A percentile compares a stretch with the other conserved stretches of the same genome.
Evolutionary conservation across 2,113 vertebrate genomes (phyloP).

Genomic region (Pelecanoides urinatrix): DNA sequence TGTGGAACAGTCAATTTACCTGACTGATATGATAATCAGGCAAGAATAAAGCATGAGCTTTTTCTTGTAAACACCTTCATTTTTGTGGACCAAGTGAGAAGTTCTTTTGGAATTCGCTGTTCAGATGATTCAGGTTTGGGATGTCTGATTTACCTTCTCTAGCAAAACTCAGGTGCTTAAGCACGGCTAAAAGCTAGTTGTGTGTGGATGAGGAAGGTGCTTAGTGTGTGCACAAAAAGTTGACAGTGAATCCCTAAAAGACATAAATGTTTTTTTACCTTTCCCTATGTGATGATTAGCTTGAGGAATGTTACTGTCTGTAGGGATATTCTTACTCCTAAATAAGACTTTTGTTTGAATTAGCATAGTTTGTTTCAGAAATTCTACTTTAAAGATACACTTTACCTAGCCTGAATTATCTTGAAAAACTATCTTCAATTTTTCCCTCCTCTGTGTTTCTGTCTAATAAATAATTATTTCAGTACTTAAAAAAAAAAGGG

Average conservation of each 20-base stretch:
- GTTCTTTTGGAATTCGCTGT: background rate
- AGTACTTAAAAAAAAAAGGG: background rate
- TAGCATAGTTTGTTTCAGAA: background rate
- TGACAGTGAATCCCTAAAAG: background rate
- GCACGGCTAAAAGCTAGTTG: background rate
- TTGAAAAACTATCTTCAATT: background rate
- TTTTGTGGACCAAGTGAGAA: background rate
- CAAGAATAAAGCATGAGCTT: background rate
- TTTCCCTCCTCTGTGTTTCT: background rate
- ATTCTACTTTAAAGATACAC: background rate
- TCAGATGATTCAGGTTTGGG: background rate
- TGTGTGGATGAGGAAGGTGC: background rate
- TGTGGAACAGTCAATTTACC: rapidly evolving
- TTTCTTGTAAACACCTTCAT: background rate
- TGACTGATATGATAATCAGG: background rate
- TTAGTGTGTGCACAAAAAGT: background rate
- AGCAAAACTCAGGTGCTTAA: background rate
- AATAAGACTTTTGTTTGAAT: background rate
- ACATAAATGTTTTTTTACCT: background rate
- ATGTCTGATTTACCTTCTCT: background rate
- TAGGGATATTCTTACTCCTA: background rate
- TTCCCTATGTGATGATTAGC: background rate
- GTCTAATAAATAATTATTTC: background rate
- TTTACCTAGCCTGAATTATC: background rate
- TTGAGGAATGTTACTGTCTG: background rate